Base-by-base conservation (phyloP, 2,113 vertebrate genomes). In the Chascanopsetta lugubris region DNA sequence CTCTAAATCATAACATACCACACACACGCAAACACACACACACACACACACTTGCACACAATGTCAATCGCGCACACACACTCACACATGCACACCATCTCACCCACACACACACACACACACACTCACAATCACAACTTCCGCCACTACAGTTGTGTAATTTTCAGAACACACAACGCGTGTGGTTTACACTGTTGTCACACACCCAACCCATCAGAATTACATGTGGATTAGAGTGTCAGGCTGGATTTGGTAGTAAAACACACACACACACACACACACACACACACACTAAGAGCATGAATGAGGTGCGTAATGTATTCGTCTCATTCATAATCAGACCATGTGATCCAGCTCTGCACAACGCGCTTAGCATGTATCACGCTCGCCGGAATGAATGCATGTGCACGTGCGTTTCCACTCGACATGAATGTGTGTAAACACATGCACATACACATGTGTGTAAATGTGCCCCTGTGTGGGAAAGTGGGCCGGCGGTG, bases 401-500 rank as follows among this genome's bases (percentile, higher is more conserved):
- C 68, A 42, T 57, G 67, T 59, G 48, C 46, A 24, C 11, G 30
- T 10, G 13, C 30, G 27, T 53, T 30, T 30, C 27, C n/a, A 12
- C 13, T 29, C n/a, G 11, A 32, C 49, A 29, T 30, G 5, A 18
- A 5, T 20, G 17, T 18, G 17, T 6, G 6, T 27, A 30, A 51
- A 18, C 5, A 20, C 51, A 36, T 34, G 51, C 50, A 8, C 18
- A 18, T 18, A 7, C 10, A 6, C 6, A 7, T 51, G 24, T 61
- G 30, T 51, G n/a, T n/a, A n/a, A n/a, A n/a, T n/a, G 57, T 68
- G 63, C 56, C 34, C 38, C 55, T 49, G 57, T 86, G 86, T 89
- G 82, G 75, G 81, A 88, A 89, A 88, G 76, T 34, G 49, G 45
- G 48, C 61, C 29, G 50, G 45, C 9, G 56, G 83, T 71, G 82